Base-by-base conservation (phyloP, 2,113 vertebrate species). In the Colius striatus region DNA sequence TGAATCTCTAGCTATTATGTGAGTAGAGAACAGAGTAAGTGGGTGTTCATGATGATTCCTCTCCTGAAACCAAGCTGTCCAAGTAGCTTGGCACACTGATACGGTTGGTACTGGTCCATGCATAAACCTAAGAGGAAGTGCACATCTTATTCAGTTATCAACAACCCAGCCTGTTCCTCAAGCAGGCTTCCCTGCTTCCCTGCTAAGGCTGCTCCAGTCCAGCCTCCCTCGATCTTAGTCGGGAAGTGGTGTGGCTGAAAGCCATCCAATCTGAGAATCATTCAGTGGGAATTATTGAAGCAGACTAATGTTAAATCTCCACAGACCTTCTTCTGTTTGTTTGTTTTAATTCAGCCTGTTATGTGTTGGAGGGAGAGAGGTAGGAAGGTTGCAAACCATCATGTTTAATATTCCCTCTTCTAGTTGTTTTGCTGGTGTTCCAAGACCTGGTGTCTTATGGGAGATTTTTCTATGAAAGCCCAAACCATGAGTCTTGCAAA, bases 401-500 rank as follows among this genome's bases (percentile, higher is more conserved):
- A 11, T 3, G 2, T 22, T 83, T 95, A 50, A 75, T 7, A 9
- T 57, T 51, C 87, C 45, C 76, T n/a, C 54, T 86, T 87, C 79
- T 20, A n/a, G 43, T 92, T 84, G 36, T 82, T 89, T 63, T 87
- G 72, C 73, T 80, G 47, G 20, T 84, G 29, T 94, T 97, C 96
- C 68, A 95, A 95, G 84, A 94, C 60, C 38, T 55, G 76, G 45
- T 82, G 95, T 95, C 61, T 70, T 76, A 41, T 55, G 36, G 11
- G 11, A 6, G 8, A 21, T 68, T 62, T 94, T 85, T 92, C 38
- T 70, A 19, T 50, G 30, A 88, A 92, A 92, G 50, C 61, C 65
- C 57, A 76, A 77, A 62, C 53, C 10, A 55, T 95, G 84, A 22
- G 26, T 70, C 63, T 95, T 75, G 82, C 75, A 97, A 94, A 95